Percentiles rank a stretch among this genome's conserved stretches.
These are phyloP conservation scores for Aurelia coerulea DNA, from an alignment of 30 jellyfish, hydroid and myxozoan genomes.

Conservation along the genomic window DNA sequence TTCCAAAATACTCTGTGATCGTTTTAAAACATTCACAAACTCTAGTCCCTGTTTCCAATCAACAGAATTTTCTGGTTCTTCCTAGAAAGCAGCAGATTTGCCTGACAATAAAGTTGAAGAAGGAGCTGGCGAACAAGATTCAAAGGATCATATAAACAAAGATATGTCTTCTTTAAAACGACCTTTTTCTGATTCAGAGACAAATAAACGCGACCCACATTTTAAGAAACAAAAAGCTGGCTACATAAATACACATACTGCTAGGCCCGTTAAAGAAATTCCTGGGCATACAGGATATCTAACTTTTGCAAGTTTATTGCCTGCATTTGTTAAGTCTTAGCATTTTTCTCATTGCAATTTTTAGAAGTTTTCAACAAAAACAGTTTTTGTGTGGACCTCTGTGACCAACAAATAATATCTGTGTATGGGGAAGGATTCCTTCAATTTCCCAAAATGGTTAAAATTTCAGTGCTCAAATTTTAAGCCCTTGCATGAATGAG, in stretches of 20 bases:
- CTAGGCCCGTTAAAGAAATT: conserved; percentile 65
- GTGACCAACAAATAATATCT: no score
- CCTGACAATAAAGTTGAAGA: not conserved
- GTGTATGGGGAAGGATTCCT: no score
- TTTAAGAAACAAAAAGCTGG: conserved; percentile 55
- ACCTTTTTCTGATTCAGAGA: conserved; percentile 1
- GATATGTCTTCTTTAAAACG: conserved; percentile 4
- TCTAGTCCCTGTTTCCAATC: no score
- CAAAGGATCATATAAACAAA: not conserved
- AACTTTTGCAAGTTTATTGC: conserved; percentile 93
- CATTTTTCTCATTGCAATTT: no score
- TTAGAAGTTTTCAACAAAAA: no score
- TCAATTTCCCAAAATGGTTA: no score
- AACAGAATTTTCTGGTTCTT: not conserved
- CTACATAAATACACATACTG: conserved; percentile 31
- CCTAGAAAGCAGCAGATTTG: not conserved
- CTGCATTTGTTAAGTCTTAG: not conserved
- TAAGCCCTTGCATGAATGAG: no score
- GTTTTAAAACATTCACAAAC: no score
- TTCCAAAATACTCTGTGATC: no score
- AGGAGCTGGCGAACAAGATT: not conserved
- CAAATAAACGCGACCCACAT: not conserved
- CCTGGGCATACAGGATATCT: conserved; percentile 99
- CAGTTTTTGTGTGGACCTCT: no score
- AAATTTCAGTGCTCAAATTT: no score